phyloP scores from a whole-genome alignment of 2,797 vertebrate species.

The Clarias platycephalus region DNA sequence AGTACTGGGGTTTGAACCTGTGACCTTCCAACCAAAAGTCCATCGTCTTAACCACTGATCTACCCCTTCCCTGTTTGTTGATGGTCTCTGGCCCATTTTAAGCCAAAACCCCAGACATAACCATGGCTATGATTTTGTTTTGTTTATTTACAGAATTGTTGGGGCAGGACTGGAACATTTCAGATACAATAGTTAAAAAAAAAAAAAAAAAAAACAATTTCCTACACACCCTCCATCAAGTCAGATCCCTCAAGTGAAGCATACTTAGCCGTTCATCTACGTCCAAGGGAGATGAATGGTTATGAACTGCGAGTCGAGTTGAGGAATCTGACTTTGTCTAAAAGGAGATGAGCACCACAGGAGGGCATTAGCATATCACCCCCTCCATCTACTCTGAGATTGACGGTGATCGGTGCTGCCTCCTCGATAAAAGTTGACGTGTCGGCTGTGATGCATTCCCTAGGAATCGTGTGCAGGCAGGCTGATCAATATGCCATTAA shows the following conservation, averaged over 20 bases:
- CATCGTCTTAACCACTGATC: no score
- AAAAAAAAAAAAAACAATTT: background rate
- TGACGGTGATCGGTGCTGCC: conserved; percentile 41
- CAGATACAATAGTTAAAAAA: background rate
- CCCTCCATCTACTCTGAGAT: conserved; percentile 33
- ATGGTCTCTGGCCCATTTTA: background rate
- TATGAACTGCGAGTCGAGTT: conserved; percentile 38
- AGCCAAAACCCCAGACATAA: background rate
- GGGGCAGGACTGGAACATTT: background rate
- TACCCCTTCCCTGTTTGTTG: no score
- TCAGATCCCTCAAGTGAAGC: background rate
- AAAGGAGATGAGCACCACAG: conserved; percentile 17
- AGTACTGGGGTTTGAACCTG: no score
- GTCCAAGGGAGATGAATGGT: conserved; percentile 35
- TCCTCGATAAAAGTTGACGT: conserved; percentile 42
- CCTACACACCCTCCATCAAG: background rate
- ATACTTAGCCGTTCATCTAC: conserved; percentile 8
- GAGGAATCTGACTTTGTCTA: conserved; percentile 28
- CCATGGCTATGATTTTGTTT: background rate
- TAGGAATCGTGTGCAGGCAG: conserved; percentile 47
- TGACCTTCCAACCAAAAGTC: no score
- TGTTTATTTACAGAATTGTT: background rate
- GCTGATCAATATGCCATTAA: conserved; percentile 56
- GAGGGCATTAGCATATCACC: conserved; percentile 46
- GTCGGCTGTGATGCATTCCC: conserved; percentile 44